Base-by-base conservation (phyloP, 2,888 invertebrate species). In the Agonopterix heracliana region DNA sequence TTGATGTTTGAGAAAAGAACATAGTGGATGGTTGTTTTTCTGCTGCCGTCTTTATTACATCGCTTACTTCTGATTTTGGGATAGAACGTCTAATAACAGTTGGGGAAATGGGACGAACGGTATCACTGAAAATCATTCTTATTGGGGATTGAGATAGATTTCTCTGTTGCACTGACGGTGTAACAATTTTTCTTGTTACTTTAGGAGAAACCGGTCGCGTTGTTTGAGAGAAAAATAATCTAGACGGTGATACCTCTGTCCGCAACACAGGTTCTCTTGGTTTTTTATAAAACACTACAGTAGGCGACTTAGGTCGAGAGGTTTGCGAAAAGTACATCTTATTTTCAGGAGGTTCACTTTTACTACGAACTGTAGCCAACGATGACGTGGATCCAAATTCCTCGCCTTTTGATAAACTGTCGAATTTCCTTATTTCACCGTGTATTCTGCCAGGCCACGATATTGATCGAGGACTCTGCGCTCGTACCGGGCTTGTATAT, bases 301-400 rank as follows among this genome's bases (percentile, higher is more conserved):
- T 78, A 0, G 88, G 87, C 44, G 89, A 89, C 59, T 72, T 78
- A 1, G 89, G 86, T 11, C 89, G 75, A 40, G 81, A 76, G 11
- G 89, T 89, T 75, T 89, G 89, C 43, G 85, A 90, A 73, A 84
- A 89, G 60, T 80, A 80, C 9, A 89, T 74, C 72, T 90, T 91
- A 52, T 89, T 82, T 2, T 67, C 66, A 2, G 93, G 91, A 12
- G 93, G 92, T 61, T 93, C 93, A 71, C 92, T 93, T 54, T 81
- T 88, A 64, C 93, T 92, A 60, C 93, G 82, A 36, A 90, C 82
- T 61, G 83, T 80, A 13, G 89, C 85, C 50, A 90, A 70, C 35
- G 89, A 89, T n/a, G 82, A 81, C 17, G 67, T 70, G 8, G 88
- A 88, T 17, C 87, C 87, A 63, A 82, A 85, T 52, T 83, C 81